Evolutionary conservation across 2,113 vertebrate genomes (phyloP).

Genomic region (Physeter macrocephalus): DNA sequence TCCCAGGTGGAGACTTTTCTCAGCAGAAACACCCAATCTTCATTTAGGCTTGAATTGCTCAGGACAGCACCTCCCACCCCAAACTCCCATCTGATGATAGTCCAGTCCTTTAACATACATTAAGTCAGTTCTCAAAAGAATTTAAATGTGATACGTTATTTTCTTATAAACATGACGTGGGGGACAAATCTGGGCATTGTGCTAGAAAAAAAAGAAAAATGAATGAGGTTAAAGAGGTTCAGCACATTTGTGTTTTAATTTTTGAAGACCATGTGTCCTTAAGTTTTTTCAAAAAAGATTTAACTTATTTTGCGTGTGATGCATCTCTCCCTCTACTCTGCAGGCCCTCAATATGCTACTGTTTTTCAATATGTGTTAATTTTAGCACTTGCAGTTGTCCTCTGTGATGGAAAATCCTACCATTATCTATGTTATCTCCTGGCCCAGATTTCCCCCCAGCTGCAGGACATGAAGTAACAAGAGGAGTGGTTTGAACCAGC

Average conservation of each 20-base stretch:
- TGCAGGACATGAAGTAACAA: conserved; percentile 21
- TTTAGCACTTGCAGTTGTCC: conserved; percentile 28
- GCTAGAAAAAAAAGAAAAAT: conserved; percentile 13
- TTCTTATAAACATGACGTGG: background rate
- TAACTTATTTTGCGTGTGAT: background rate
- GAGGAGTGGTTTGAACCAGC: background rate
- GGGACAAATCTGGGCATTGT: background rate
- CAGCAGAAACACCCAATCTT: background rate
- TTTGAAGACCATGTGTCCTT: conserved; percentile 11
- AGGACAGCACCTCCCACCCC: background rate
- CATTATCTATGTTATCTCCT: conserved; percentile 51
- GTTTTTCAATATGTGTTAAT: background rate
- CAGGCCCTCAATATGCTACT: background rate
- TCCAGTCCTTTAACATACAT: background rate
- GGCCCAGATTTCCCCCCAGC: conserved; percentile 51
- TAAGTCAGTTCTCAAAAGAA: conserved; percentile 5
- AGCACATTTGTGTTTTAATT: background rate
- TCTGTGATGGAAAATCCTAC: conserved; percentile 52
- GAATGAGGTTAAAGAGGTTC: background rate
- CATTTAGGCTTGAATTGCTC: background rate
- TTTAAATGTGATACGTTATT: background rate
- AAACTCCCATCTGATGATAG: background rate
- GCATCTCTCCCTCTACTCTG: background rate
- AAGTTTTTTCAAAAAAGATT: background rate
- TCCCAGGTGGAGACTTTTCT: background rate